Evolutionary conservation across 2,113 vertebrate species (phyloP).

Genomic region (Platanista minor): DNA sequence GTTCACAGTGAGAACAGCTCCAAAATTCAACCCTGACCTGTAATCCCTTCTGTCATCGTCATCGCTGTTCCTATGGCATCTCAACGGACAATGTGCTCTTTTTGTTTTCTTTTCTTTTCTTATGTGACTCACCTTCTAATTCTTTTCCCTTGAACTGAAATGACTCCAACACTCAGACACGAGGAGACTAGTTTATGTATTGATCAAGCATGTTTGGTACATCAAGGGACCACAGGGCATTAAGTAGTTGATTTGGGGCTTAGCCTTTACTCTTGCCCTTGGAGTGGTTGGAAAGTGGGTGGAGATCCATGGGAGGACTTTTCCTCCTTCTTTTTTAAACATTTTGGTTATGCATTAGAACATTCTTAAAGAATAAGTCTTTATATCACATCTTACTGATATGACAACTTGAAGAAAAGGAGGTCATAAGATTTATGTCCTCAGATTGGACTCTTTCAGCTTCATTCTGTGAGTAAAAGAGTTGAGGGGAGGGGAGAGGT

Average conservation of each 20-base stretch:
- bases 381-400: background rate
- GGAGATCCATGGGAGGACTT: background rate
- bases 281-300: background rate
- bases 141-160: background rate
- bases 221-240: background rate
- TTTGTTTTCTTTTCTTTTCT: slow-evolving; percentile 26
- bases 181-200: background rate
- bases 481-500: background rate
- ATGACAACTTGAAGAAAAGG: background rate
- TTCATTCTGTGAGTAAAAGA: background rate
- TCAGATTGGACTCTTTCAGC: background rate
- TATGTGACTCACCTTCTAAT: background rate
- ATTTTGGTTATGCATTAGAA: background rate
- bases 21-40: background rate
- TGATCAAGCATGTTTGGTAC: background rate
- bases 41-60: background rate
- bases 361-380: background rate
- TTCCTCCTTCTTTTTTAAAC: background rate
- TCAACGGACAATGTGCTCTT: background rate
- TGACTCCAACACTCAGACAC: background rate
- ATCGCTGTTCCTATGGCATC: background rate
- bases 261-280: background rate
- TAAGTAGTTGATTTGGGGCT: background rate
- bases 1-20: background rate
- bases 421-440: background rate